Conservation (phyloP, 2,113 vertebrate genomes). For the Xenopus laevis region DNA sequence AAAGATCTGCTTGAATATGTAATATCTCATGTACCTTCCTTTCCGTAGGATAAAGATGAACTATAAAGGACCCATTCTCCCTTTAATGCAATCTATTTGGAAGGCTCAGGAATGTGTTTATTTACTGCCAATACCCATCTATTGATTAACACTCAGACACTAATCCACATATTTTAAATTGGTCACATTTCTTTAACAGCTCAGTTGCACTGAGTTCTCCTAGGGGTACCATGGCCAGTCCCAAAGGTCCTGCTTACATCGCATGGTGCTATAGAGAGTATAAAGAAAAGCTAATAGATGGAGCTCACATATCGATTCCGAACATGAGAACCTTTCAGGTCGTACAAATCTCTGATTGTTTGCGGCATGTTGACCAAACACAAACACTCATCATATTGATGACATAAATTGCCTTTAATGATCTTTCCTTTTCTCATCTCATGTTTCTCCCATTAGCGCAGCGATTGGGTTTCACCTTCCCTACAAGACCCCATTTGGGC, state of each 20-base stretch:
- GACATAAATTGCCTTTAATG: conserved; percentile 35
- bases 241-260: neutral
- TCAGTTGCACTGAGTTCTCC: neutral
- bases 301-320: conserved; percentile 4
- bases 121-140: neutral
- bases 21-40: too few relatives aligned
- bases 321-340: conserved; percentile 8
- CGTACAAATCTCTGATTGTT: conserved; percentile 11
- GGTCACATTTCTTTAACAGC: neutral
- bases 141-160: neutral
- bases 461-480: conserved; percentile 8
- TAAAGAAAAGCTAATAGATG: neutral
- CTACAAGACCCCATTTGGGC: neutral
- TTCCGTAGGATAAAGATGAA: too few relatives aligned
- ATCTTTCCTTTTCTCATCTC: conserved; percentile 33
- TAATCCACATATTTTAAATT: neutral
- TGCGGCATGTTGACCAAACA: conserved; percentile 32
- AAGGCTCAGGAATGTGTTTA: too few relatives aligned
- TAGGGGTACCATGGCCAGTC: neutral
- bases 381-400: conserved; percentile 21
- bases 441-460: conserved; percentile 31
- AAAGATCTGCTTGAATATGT: too few relatives aligned
- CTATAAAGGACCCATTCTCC: neutral
- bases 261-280: neutral
- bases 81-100: neutral